phyloP scores from a whole-genome alignment of 2,113 vertebrate species.

The Cervus canadensis region DNA sequence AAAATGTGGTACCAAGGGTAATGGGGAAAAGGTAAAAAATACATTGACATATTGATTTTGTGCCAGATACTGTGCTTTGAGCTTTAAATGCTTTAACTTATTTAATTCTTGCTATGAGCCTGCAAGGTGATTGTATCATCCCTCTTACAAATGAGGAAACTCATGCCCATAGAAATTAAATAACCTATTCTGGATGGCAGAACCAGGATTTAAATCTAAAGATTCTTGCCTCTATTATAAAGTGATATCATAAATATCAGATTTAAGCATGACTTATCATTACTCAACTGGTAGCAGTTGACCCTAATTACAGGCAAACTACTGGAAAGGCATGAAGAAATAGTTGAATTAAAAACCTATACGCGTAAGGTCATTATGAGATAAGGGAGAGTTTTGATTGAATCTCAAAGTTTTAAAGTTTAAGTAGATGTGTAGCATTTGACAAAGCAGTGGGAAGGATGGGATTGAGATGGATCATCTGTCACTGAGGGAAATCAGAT shows the following conservation, averaged over 20 bases:
- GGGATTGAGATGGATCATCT: not conserved
- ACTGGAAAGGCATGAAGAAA: not conserved
- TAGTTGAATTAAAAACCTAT: conserved; percentile 23
- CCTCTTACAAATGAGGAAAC: conserved; percentile 45
- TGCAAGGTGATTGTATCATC: not conserved
- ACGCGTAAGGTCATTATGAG: not conserved
- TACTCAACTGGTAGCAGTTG: not conserved
- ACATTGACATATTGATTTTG: conserved; percentile 21
- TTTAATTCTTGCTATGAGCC: conserved; percentile 11
- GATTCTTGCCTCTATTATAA: conserved; percentile 2
- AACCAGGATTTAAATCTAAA: conserved; percentile 39
- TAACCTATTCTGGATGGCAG: not conserved
- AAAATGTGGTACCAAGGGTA: not conserved
- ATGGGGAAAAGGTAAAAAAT: not conserved
- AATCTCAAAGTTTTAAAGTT: conserved; percentile 18
- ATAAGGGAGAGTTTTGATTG: not conserved
- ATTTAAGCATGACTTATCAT: not conserved
- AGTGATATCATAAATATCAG: not conserved
- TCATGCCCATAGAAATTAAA: conserved; percentile 1
- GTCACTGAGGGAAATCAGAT: not conserved
- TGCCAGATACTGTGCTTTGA: conserved; percentile 41
- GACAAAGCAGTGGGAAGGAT: not conserved
- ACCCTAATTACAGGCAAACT: conserved; percentile 13
- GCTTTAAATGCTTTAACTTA: conserved; percentile 37
- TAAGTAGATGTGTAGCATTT: not conserved